phyloP scores from a whole-genome alignment of 2,113 vertebrate species.

The Variabilichromis moorii region DNA sequence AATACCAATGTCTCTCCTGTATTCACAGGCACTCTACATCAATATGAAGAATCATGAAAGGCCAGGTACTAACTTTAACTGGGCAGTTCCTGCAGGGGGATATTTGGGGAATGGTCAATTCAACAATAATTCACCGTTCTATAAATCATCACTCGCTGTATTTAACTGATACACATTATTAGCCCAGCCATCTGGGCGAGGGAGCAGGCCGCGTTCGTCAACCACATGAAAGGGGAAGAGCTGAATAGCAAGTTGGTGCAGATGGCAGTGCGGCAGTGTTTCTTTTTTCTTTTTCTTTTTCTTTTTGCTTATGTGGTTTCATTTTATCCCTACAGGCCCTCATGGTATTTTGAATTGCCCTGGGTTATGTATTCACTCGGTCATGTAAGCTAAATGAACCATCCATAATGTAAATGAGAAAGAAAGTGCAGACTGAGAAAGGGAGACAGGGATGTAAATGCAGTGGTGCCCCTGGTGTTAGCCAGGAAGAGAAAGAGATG shows the following conservation, averaged over 20 bases:
- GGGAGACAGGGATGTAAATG: constrained; percentile 45
- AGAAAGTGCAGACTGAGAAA: constrained; percentile 46
- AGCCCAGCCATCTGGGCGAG: background rate
- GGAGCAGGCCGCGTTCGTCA: background rate
- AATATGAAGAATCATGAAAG: background rate
- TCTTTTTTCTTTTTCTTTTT: background rate
- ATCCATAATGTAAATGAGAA: constrained; percentile 68
- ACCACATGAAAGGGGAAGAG: constrained; percentile 8
- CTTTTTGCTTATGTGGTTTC: constrained; percentile 46
- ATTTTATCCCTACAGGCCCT: constrained; percentile 41
- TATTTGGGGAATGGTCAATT: background rate
- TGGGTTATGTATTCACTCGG: constrained; percentile 63
- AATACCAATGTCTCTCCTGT: background rate
- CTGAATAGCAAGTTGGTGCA: background rate
- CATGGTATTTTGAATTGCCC: constrained; percentile 49
- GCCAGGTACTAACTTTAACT: background rate
- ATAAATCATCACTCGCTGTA: background rate
- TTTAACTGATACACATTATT: background rate
- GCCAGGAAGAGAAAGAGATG: constrained; percentile 37
- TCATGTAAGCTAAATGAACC: constrained; percentile 70
- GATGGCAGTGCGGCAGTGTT: constrained; percentile 32
- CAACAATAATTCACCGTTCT: background rate
- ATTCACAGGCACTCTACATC: background rate
- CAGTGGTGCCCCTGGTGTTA: constrained; percentile 41
- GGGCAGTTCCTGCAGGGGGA: background rate